Base-by-base conservation (phyloP, 2,888 invertebrate genomes). In the Venusia cambrica region DNA sequence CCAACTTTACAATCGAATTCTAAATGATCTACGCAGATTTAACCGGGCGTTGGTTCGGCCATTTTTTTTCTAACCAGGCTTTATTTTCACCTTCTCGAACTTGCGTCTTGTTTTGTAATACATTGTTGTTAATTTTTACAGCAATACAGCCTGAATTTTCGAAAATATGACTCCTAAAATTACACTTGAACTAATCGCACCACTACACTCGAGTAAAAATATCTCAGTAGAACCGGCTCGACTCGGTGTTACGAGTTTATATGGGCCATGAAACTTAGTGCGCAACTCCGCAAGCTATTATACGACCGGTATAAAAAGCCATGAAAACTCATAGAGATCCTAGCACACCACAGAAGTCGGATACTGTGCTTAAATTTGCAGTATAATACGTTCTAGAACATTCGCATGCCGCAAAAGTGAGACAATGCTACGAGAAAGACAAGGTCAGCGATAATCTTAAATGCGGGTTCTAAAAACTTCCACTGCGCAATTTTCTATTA, bases 31-130 rank as follows among this genome's bases (percentile, higher is more conserved):
- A 64, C 63, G 62, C 61, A 62, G 57, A 57, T 48, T 34, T 57
- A 74, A 68, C 77, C 74, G 71, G 73, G 73, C 73, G 78, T 75
- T 62, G 75, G 62, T 58, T 70, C 68, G 58, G 79, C 74, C 79
- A 79, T 79, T 73, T 76, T 30, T 48, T 48, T 24, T 40, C 38
- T 55, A 58, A 61, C 55, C 57, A 60, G 55, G 62, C 58, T 63
- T 60, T 58, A 60, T 60, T 61, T 61, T 59, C 61, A 51, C 59
- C 54, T 62, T 54, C 51, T 54, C 16, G 50, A 54, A 45, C 56
- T 46, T 55, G 52, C 53, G 48, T 30, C 52, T 47, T 47, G 44
- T 37, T 37, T 41, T 53, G 43, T 26, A 53, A 54, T 57, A 58
- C 62, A 67, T 67, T 45, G 27, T 62, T 48, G 51, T 49, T 49